phyloP scores from a whole-genome alignment of 2,797 vertebrate genomes.

The Odontamblyopus lacepedii region DNA sequence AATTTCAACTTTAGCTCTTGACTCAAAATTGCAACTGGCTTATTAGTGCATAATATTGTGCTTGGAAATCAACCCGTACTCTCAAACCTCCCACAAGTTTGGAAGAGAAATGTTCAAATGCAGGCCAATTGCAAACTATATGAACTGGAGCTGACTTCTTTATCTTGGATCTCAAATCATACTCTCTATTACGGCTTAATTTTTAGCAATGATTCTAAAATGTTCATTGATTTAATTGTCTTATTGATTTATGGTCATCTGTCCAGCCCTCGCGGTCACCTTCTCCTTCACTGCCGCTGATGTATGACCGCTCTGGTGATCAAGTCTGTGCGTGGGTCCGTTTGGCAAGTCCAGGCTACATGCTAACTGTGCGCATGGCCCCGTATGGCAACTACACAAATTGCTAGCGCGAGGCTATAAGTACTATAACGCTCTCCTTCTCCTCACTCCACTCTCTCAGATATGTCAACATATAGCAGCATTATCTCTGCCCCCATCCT shows the following conservation, averaged over 20 bases:
- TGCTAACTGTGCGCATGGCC: slow-evolving; percentile 29
- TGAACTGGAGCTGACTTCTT: neutral
- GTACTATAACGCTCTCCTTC: slow-evolving; percentile 34
- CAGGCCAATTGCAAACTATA: neutral
- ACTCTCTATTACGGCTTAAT: neutral
- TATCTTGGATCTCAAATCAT: neutral
- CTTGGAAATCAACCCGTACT: neutral
- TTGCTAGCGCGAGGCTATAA: slow-evolving; percentile 54
- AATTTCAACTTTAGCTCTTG: neutral
- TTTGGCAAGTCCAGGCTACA: slow-evolving; percentile 10
- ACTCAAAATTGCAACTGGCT: neutral
- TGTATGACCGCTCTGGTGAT: slow-evolving; percentile 38
- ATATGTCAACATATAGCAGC: slow-evolving; percentile 15
- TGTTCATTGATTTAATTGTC: neutral
- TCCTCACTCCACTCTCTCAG: slow-evolving; percentile 18
- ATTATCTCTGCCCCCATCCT: slow-evolving; percentile 48
- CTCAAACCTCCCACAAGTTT: neutral
- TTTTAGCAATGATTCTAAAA: neutral
- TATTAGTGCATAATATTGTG: neutral
- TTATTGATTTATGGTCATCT: slow-evolving; percentile 5
- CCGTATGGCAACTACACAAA: slow-evolving; percentile 63
- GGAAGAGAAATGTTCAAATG: neutral
- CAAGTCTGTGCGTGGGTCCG: slow-evolving; percentile 34
- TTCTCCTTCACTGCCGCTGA: slow-evolving; percentile 33
- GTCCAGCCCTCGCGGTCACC: slow-evolving; percentile 20